Evolutionary conservation across 2,113 vertebrate species (phyloP), one percentile per base, ranked within the genome.

Genomic region (human (Homo sapiens)): DNA sequence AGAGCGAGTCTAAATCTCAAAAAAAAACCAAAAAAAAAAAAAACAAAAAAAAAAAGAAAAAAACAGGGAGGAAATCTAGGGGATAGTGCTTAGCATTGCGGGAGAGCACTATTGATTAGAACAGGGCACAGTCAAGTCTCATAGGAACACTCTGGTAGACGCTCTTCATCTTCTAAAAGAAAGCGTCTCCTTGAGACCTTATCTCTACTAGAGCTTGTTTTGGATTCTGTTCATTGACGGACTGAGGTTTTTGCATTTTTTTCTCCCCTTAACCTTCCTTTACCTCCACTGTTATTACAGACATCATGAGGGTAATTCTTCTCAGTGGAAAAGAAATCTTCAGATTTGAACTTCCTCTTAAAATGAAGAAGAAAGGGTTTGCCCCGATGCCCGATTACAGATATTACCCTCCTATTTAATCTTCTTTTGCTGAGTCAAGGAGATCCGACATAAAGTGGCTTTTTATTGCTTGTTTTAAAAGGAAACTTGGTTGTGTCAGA

Each of bases 381-480:
- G n/a, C 22, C 66, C 66, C 2, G 8, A 68, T 66, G 81, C 72
- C 89, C 57, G n/a, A 78, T 81, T 57, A 82, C 45, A 83, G 73
- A 81, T 83, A 55, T 72, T 55, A 66, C 79, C 30, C 72, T 83
- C 76, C 35, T 43, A 8, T 90, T 90, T 87, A 40, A 9, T 89
- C 86, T 81, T 9, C 66, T 89, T 75, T 82, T 93, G 84, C 95
- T 97, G 81, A 96, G 89, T 72, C 43, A 7, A 97, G 27, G 66
- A 94, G 50, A 94, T 86, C 76, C 23, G 38, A 91, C 35, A 81
- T 59, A 10, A 57, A 96, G 38, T 93, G 70, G 23, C 14, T 89
- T 96, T 96, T 96, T 95, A 78, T 91, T 93, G 55, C 73, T 97
- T 30, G 1, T 57, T 96, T 97, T 95, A 93, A 59, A 95, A 95